Conservation (phyloP, 2,797 vertebrate genomes). For the Merluccius polli region DNA sequence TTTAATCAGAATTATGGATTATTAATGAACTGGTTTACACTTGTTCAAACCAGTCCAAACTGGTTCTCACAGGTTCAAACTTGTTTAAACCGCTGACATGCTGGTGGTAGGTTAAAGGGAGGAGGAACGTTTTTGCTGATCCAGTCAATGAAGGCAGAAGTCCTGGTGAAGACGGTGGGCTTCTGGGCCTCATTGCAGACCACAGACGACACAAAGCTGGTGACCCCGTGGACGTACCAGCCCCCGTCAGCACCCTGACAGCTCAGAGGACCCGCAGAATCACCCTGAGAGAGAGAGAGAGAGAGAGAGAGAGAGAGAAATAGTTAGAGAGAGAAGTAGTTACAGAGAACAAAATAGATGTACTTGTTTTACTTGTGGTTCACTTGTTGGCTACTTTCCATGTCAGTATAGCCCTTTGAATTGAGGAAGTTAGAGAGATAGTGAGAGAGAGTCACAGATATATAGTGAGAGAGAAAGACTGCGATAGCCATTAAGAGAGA, state of each 20-base stretch:
- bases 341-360: not conserved
- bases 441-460: too few species aligned
- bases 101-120: not conserved
- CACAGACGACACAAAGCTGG: constrained; percentile 63
- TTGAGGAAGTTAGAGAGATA: too few species aligned
- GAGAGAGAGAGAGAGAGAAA: not conserved
- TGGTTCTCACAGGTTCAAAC: not conserved
- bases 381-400: not conserved
- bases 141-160: constrained; percentile 64
- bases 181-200: constrained; percentile 66
- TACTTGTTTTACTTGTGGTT: not conserved
- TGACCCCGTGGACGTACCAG: constrained; percentile 67
- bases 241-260: constrained; percentile 58
- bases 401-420: too few species aligned
- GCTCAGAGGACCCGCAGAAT: constrained; percentile 67
- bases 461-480: too few species aligned
- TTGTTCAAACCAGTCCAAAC: not conserved
- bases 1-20: not conserved
- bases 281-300: constrained; percentile 50
- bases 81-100: not conserved
- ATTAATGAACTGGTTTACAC: not conserved
- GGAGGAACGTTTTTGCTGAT: constrained; percentile 46
- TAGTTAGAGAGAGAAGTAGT: not conserved
- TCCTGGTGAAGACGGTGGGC: constrained; percentile 67
- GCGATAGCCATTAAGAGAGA: too few species aligned